These are phyloP conservation scores for Hippopotamyrus pictus DNA, from an alignment of 2,797 vertebrate genomes.

Conservation along the genomic window DNA sequence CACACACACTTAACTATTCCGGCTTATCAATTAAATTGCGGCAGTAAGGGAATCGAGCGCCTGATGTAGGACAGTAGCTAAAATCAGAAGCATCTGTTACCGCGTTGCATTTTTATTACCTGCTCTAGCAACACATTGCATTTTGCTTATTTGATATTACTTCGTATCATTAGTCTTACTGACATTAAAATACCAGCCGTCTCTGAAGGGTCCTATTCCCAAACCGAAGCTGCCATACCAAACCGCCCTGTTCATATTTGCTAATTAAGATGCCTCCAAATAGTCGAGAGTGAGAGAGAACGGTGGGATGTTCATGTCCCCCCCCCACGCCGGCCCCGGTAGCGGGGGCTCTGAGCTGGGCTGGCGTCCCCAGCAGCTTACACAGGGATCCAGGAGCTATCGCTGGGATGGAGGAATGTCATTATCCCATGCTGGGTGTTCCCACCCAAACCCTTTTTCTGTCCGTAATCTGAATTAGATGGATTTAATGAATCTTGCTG, in stretches of 20 bases:
- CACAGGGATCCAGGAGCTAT: conserved; percentile 59
- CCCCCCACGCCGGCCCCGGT: not conserved
- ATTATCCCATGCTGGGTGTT: conserved; percentile 51
- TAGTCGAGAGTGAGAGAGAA: not conserved
- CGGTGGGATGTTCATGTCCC: not conserved
- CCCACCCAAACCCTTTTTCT: conserved; percentile 35
- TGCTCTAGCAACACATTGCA: not conserved
- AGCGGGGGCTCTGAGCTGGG: not conserved
- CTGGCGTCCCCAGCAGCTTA: conserved; percentile 51
- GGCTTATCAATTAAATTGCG: not conserved
- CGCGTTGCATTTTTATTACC: not conserved
- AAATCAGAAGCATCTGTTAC: not conserved
- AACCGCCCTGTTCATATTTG: not conserved
- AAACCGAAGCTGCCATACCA: not conserved
- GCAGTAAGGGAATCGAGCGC: not conserved
- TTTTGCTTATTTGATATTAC: not conserved
- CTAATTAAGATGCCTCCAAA: not conserved
- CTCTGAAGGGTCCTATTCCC: not conserved
- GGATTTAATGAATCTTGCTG: conserved; percentile 62
- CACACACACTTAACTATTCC: not conserved
- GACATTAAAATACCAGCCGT: not conserved
- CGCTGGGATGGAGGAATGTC: conserved; percentile 73
- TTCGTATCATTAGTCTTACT: not conserved
- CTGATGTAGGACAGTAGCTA: not conserved
- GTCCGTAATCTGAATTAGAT: conserved; percentile 46